Conservation (phyloP, 2,113 vertebrate genomes). For the Delphinus delphis region DNA sequence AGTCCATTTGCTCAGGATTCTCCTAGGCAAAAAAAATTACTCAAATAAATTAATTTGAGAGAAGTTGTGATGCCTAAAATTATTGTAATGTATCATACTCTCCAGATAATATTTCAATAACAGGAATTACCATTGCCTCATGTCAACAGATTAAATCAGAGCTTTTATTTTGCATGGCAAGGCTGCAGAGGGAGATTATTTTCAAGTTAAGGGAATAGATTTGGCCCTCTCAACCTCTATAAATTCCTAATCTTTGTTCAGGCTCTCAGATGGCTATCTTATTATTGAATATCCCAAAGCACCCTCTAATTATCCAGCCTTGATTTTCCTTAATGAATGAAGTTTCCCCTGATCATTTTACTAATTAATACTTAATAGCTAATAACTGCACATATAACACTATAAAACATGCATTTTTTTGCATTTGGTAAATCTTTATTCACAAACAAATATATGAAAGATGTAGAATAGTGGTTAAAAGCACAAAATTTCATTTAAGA, state of each 20-base stretch:
- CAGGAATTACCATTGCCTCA: neutral
- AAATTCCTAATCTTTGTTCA: neutral
- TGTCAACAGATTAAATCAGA: constrained; percentile 50
- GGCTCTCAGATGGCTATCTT: neutral
- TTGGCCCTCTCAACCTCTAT: neutral
- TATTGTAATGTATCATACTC: neutral
- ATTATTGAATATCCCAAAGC: constrained; percentile 53
- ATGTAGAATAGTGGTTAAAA: neutral
- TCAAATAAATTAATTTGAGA: constrained; percentile 20
- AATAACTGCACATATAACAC: neutral
- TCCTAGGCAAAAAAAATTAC: neutral
- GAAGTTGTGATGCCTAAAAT: neutral
- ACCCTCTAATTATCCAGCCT: constrained; percentile 65
- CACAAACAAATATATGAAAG: neutral
- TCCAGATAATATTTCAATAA: constrained; percentile 46
- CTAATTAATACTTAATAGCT: constrained; percentile 72
- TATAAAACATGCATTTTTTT: neutral
- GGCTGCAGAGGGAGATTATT: neutral
- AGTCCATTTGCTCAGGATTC: constrained; percentile 8
- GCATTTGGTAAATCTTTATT: neutral
- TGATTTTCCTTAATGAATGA: constrained; percentile 64
- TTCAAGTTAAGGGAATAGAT: constrained; percentile 31
- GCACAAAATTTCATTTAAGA: neutral
- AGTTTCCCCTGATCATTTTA: constrained; percentile 42
- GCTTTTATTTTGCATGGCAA: neutral